These are phyloP conservation scores for Cheilosia grossa DNA, from an alignment of 2,888 invertebrate species.

Conservation along the genomic window DNA sequence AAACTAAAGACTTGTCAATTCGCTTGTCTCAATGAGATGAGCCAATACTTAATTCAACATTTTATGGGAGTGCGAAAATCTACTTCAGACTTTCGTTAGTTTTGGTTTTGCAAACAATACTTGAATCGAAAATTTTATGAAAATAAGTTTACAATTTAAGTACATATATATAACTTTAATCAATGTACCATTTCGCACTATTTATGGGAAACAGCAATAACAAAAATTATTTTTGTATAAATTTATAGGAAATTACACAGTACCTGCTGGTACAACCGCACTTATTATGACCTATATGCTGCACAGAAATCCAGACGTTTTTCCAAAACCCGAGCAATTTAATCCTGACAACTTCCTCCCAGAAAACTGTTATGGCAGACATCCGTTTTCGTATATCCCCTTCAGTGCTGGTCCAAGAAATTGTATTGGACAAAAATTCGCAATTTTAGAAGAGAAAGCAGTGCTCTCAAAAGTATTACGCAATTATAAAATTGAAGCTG, in stretches of 20 bases:
- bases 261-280: conserved; percentile 84
- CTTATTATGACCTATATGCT: conserved; percentile 87
- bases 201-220: no score
- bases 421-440: conserved; percentile 85
- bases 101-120: no score
- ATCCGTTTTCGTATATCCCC: conserved; percentile 88
- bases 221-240: neutral
- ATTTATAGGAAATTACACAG: conserved; percentile 79
- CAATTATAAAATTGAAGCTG: conserved; percentile 85
- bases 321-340: conserved; percentile 87
- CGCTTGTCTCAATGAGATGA: no score
- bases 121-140: no score
- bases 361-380: conserved; percentile 85
- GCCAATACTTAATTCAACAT: no score
- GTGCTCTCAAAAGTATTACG: conserved; percentile 85
- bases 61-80: no score
- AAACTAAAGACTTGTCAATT: no score
- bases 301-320: conserved; percentile 87
- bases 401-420: conserved; percentile 88
- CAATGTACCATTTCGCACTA: no score
- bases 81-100: no score
- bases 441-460: conserved; percentile 85
- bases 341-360: conserved; percentile 89
- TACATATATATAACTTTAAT: neutral
- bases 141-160: neutral